Conservation (phyloP, 2,797 vertebrate species). For the Salmo trutta region DNA sequence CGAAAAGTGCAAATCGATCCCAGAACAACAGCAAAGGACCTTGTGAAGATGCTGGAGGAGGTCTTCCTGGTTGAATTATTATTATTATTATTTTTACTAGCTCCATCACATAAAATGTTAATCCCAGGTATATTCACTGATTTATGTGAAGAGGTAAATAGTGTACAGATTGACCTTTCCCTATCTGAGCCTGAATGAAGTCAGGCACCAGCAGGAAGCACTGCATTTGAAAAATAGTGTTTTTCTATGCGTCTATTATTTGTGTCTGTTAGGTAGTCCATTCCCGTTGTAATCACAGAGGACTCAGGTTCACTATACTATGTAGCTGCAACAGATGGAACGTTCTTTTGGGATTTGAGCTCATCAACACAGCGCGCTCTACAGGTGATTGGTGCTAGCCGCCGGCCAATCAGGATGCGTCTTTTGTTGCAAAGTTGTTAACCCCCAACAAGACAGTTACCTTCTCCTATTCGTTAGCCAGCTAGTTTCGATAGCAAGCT, state of each 20-base stretch:
- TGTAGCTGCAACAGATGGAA: not conserved
- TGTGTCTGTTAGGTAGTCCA: not conserved
- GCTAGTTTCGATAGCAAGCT: constrained; percentile 38
- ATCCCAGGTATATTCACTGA: not conserved
- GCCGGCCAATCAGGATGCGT: constrained; percentile 77
- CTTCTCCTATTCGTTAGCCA: constrained; percentile 37
- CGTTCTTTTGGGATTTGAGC: constrained; percentile 49
- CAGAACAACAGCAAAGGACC: too few species aligned
- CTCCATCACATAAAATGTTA: not conserved
- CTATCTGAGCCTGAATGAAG: not conserved
- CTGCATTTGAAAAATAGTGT: not conserved
- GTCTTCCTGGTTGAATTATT: not conserved
- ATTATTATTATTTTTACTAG: not conserved
- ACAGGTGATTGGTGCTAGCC: constrained; percentile 74
- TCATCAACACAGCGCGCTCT: constrained; percentile 36
- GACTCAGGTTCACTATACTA: not conserved
- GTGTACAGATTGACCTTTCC: not conserved
- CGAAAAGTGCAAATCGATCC: too few species aligned
- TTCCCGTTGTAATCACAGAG: not conserved
- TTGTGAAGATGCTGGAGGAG: too few species aligned
- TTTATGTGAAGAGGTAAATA: not conserved
- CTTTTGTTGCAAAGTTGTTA: constrained; percentile 93
- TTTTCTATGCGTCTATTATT: not conserved
- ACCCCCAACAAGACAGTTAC: constrained; percentile 80
- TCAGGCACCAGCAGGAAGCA: not conserved